Evolutionary conservation across 64 coral and sea anemone genomes (phyloP), one percentile per base, ranked within the genome.

Genomic region (Catalaphyllia jardinei): DNA sequence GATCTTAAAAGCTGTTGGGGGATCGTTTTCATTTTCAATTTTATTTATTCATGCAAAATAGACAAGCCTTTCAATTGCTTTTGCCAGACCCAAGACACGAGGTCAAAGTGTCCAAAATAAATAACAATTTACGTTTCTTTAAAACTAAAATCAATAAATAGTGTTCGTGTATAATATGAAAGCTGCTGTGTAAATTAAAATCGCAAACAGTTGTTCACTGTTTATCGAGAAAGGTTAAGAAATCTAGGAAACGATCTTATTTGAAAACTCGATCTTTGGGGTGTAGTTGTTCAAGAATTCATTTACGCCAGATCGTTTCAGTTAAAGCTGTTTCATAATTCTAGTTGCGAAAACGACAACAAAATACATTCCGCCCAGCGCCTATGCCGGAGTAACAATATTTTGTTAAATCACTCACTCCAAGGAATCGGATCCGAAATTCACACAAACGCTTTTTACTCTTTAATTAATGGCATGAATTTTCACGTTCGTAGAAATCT

Each of bases 41-140:
- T 84, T 89, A 89, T 62, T 84, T 93, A 93, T 93, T 89, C 79
- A 75, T 84, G 78, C 87, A 67, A 75, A 49, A 60, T 76, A 84
- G 92, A 84, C 92, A 93, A 89, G 64, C 59, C 75, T 93, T 93
- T 89, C 87, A 89, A 84, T 93, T 80, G 64, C 65, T 19, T 28
- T 4, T 46, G 29, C 22, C 62, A 63, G 29, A 85, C 33, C 63
- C 81, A 24, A 83, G 16, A 76, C 72, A 89, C 33, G 87, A 89
- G 87, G 69, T 83, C 69, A 83, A 52, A 84, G 49, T 75, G 42
- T 91, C n/a, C 9, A 85, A 83, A 92, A 92, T 62, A 87, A 87
- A 92, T 79, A 86, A n/a, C 77, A 79, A 87, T 92, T 92, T 92
- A 75, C 62, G 82, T 86, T 76, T 78, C 85, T 92, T 79, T 86